Percentiles rank a stretch among this genome's conserved stretches.
Evolutionary conservation across 2,888 invertebrate genomes (phyloP).

Genomic region (Mythimna vitellina): DNA sequence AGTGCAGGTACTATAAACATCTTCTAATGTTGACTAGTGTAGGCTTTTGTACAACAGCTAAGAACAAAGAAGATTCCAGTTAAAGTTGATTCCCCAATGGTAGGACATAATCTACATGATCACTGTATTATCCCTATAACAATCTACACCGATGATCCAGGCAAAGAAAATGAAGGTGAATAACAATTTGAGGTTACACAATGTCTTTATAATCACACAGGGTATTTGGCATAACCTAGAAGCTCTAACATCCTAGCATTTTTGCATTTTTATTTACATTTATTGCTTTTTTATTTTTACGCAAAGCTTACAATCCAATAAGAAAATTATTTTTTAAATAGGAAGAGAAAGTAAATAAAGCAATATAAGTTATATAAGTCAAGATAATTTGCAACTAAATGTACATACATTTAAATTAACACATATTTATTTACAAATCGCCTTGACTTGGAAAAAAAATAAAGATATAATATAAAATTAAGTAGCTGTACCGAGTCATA

Average conservation of each 20-base stretch:
- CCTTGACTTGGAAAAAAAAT: too few relatives aligned
- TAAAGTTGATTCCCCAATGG: neutral
- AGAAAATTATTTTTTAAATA: too few relatives aligned
- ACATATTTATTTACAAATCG: too few relatives aligned
- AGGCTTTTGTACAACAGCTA: neutral
- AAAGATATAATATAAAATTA: too few relatives aligned
- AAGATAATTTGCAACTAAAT: too few relatives aligned
- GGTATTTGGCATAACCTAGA: conserved; percentile 83
- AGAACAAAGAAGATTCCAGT: neutral
- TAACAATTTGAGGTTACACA: conserved; percentile 76
- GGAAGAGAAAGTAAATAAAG: too few relatives aligned
- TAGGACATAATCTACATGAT: neutral
- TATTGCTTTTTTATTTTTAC: too few relatives aligned
- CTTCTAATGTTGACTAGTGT: conserved; percentile 75
- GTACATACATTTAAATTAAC: too few relatives aligned
- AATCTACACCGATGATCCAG: conserved; percentile 75
- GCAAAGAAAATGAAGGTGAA: conserved; percentile 65
- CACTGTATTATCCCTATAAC: conserved; percentile 75
- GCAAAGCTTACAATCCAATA: too few relatives aligned
- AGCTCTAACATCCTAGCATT: conserved; percentile 89
- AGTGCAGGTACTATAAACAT: conserved; percentile 87
- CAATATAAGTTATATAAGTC: too few relatives aligned
- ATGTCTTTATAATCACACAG: conserved; percentile 89
- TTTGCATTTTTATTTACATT: too few relatives aligned
- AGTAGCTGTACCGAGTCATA: too few relatives aligned